phyloP scores from a whole-genome alignment of 2,888 invertebrate species.

The Cheilosia impressa region DNA sequence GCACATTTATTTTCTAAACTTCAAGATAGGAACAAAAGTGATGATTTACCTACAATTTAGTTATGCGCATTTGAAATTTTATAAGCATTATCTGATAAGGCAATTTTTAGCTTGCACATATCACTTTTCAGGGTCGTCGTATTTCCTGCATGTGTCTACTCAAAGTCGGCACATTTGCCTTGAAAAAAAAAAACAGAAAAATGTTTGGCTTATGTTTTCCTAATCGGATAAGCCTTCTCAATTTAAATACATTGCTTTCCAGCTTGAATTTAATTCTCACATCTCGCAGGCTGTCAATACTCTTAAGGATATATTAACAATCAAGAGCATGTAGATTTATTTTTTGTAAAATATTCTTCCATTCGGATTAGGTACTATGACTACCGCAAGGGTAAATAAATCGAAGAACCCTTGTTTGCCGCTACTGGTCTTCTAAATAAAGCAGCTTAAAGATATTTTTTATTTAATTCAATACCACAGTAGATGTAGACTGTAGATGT shows the following conservation, averaged over 20 bases:
- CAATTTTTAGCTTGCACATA: not conserved
- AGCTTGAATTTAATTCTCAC: not conserved
- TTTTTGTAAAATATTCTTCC: not conserved
- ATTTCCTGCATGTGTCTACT: too few relatives aligned
- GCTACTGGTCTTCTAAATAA: not conserved
- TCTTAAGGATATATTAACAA: not conserved
- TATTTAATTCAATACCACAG: too few relatives aligned
- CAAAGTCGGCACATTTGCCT: too few relatives aligned
- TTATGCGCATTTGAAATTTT: not conserved
- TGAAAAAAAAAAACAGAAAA: too few relatives aligned
- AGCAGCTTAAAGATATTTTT: not conserved
- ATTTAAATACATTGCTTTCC: not conserved
- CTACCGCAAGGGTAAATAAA: not conserved
- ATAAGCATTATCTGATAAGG: not conserved
- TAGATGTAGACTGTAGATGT: too few relatives aligned
- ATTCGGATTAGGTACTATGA: not conserved
- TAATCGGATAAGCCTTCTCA: not conserved
- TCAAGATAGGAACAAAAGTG: not conserved
- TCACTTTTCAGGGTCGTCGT: too few relatives aligned
- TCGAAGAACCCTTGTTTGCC: not conserved
- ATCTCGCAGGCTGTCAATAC: not conserved
- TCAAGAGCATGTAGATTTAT: not conserved
- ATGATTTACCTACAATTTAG: not conserved
- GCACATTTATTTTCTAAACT: slow-evolving; percentile 28
- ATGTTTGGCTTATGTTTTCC: not conserved